Conservation (phyloP, 2,888 invertebrate species). For the Agrilus mali region DNA sequence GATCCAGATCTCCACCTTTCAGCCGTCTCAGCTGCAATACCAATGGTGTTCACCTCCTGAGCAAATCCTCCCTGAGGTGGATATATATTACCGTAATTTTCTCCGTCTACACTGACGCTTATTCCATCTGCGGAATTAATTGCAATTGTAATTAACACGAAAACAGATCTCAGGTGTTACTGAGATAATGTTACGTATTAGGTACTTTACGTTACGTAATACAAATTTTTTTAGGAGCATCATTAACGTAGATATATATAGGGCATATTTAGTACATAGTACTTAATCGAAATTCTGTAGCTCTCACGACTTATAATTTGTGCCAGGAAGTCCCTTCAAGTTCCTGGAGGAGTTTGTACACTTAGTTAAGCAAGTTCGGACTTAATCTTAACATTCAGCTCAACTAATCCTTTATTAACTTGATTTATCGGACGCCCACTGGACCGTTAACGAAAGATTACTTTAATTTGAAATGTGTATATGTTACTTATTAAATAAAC, state of each 20-base stretch:
- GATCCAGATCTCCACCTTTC: conserved; percentile 45
- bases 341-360: background rate
- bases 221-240: too few species aligned
- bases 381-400: background rate
- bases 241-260: too few species aligned
- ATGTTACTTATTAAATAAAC: too few species aligned
- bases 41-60: conserved; percentile 17
- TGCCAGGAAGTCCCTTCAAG: background rate
- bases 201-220: too few species aligned
- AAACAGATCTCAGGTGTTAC: background rate
- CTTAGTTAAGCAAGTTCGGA: background rate
- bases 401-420: background rate
- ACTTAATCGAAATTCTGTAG: too few species aligned
- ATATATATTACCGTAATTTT: conserved; percentile 34
- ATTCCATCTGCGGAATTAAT: conserved; percentile 35
- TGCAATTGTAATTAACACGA: too few species aligned
- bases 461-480: too few species aligned
- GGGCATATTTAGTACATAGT: too few species aligned
- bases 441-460: too few species aligned
- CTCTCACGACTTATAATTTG: too few species aligned
- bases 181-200: too few species aligned
- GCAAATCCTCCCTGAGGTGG: conserved; percentile 30
- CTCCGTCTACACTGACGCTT: conserved; percentile 38
- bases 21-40: conserved; percentile 29
- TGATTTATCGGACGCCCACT: too few species aligned